Percentiles rank a stretch among this genome's conserved stretches.
Evolutionary conservation across 2,888 invertebrate genomes (phyloP).

Genomic region (Rhingia rostrata): DNA sequence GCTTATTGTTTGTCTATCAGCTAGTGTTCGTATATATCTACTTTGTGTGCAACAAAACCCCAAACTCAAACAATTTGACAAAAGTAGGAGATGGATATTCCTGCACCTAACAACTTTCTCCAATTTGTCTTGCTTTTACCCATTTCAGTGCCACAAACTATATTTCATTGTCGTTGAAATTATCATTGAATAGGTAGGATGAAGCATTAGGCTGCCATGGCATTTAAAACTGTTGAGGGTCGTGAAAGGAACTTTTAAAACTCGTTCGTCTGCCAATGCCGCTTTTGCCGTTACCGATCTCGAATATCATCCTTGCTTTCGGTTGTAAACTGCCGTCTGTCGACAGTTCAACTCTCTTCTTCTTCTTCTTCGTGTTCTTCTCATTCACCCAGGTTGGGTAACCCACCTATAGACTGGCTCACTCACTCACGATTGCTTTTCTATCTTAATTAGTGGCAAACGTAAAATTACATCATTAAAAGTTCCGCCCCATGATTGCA

Average conservation of each 20-base stretch:
- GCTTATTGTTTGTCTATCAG: constrained; percentile 25
- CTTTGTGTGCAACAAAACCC: constrained; percentile 32
- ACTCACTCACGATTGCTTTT: constrained; percentile 70
- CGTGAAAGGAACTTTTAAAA: constrained; percentile 62
- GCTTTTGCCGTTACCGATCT: constrained; percentile 37
- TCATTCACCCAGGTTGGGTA: background rate
- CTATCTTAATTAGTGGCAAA: constrained; percentile 75
- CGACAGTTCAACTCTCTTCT: constrained; percentile 36
- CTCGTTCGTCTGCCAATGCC: constrained; percentile 34
- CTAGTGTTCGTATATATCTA: constrained; percentile 9
- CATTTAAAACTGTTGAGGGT: constrained; percentile 62
- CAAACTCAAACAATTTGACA: constrained; percentile 65
- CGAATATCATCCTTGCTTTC: constrained; percentile 22
- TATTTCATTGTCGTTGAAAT: constrained; percentile 63
- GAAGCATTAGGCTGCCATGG: constrained; percentile 12
- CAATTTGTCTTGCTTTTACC: constrained; percentile 16
- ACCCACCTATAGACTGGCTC: constrained; percentile 32
- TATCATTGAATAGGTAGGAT: constrained; percentile 54
- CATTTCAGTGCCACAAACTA: constrained; percentile 52
- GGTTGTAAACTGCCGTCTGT: constrained; percentile 36
- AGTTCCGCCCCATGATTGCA: constrained; percentile 73
- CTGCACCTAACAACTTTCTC: constrained; percentile 48
- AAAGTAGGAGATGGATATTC: constrained; percentile 20
- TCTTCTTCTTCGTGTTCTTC: constrained; percentile 13
- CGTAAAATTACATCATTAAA: constrained; percentile 75